Evolutionary conservation across 2,797 vertebrate species (phyloP), one percentile per base, ranked within the genome.

Genomic region (Cuniculus paca): DNA sequence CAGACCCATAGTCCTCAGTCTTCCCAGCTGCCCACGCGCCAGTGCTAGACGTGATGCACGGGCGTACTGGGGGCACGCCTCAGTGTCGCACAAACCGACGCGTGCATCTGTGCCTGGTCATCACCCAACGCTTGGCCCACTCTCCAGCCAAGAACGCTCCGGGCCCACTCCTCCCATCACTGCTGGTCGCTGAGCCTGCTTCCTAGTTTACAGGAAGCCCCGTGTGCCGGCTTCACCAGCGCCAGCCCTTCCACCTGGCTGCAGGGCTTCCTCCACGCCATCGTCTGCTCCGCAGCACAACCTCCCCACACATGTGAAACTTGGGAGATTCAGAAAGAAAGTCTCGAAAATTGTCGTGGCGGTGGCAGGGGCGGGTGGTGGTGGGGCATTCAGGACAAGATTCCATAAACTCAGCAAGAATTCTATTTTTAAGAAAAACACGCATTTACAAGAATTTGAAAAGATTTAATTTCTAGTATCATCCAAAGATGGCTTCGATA

Each of bases 371-470:
- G n/a, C n/a, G 48, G 14, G 22, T 31, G 26, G 79, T 39, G 14
- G 22, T 26, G 26, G 79, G n/a, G n/a, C n/a, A n/a, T n/a, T n/a
- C n/a, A n/a, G 79, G 74, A 61, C 70, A 91, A 80, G 77, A 96
- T 95, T 96, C 83, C 80, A 75, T 94, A 90, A 94, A 86, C 92
- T 97, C 96, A 97, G 95, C 97, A 98, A 95, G 60, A 97, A 94
- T 87, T 93, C 95, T 96, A 94, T 95, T 95, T 92, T 88, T 72
- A 85, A 92, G 94, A 95, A 70, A 95, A 70, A 6, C 50, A 78
- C 20, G 96, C 82, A 97, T 97, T 97, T 94, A 97, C 80, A 96
- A 97, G 92, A 96, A 97, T 90, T 92, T 95, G 83, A 95, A 97
- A 97, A 95, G 95, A 96, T 91, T 98, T 96, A 89, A 97, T 97